Conservation (phyloP, 1,140 invertebrate genomes). For the Drosophila kurseongensis region DNA sequence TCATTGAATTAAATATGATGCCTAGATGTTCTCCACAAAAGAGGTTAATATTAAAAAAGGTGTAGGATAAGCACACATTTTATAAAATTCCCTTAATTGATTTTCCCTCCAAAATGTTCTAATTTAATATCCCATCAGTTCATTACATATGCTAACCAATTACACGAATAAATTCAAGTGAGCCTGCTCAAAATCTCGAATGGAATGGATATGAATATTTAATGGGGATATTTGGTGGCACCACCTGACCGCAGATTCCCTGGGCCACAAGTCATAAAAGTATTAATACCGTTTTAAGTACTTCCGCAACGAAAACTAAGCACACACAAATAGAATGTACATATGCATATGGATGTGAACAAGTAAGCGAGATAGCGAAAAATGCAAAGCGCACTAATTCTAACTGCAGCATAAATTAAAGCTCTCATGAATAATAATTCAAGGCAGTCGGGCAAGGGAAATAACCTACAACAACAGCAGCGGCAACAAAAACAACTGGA, state of each 20-base stretch:
- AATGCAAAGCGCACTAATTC: slow-evolving; percentile 79
- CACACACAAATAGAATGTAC: slow-evolving; percentile 24
- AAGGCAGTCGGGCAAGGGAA: slow-evolving; percentile 63
- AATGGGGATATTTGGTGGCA: slow-evolving; percentile 59
- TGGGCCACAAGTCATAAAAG: slow-evolving; percentile 78
- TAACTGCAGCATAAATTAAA: slow-evolving; percentile 82
- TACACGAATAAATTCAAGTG: slow-evolving; percentile 31
- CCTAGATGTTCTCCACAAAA: neutral
- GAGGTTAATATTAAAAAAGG: neutral
- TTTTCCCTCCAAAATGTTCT: neutral
- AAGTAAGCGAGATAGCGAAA: slow-evolving; percentile 52
- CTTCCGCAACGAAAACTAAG: slow-evolving; percentile 76
- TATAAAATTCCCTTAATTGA: neutral
- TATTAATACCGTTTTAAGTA: slow-evolving; percentile 81
- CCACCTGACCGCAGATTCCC: slow-evolving; percentile 76
- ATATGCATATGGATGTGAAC: slow-evolving; percentile 30
- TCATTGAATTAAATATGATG: too few relatives aligned
- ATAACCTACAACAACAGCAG: slow-evolving; percentile 31
- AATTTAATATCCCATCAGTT: slow-evolving; percentile 39
- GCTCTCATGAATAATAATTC: slow-evolving; percentile 81
- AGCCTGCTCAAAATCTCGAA: slow-evolving; percentile 18
- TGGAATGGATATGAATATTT: slow-evolving; percentile 68
- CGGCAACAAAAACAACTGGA: slow-evolving; percentile 14
- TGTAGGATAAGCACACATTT: neutral
- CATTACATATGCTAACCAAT: slow-evolving; percentile 53